Evolutionary conservation across 92 coral and sea anemone species (phyloP).

Genomic region (Diadumene lineata): DNA sequence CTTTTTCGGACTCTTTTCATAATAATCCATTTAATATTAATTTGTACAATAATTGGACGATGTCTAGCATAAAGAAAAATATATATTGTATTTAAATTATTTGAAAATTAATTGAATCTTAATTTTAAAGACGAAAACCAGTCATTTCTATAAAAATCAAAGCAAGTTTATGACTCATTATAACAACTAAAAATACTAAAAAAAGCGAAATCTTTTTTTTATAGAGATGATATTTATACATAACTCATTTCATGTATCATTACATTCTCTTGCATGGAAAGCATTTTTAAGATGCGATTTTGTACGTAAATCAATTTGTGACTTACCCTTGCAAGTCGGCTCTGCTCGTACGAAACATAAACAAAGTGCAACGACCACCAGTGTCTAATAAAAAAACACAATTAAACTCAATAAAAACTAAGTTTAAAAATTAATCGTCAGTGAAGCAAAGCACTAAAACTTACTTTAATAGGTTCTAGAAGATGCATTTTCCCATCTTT

Average conservation of each 20-base stretch:
- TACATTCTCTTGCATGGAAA: too few species aligned
- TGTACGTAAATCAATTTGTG: background rate
- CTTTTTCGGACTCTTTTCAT: background rate
- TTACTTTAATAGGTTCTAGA: background rate
- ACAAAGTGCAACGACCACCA: constrained; percentile 20
- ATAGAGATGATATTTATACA: too few species aligned
- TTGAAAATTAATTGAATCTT: too few species aligned
- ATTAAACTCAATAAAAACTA: background rate
- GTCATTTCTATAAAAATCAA: too few species aligned
- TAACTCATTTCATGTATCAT: too few species aligned
- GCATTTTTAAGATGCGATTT: too few species aligned
- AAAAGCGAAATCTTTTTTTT: too few species aligned
- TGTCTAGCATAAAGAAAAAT: too few species aligned
- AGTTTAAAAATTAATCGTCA: background rate
- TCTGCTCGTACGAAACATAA: background rate
- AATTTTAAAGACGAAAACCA: too few species aligned
- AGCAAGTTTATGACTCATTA: too few species aligned
- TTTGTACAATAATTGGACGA: background rate
- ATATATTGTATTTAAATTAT: too few species aligned
- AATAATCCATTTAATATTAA: background rate
- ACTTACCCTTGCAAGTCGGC: constrained; percentile 13
- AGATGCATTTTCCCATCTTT: background rate
- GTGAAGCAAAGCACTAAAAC: background rate
- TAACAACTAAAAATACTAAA: too few species aligned
- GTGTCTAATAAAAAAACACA: constrained; percentile 4